Conservation (phyloP, 2,113 vertebrate species). For the Hippocampus abdominalis region DNA sequence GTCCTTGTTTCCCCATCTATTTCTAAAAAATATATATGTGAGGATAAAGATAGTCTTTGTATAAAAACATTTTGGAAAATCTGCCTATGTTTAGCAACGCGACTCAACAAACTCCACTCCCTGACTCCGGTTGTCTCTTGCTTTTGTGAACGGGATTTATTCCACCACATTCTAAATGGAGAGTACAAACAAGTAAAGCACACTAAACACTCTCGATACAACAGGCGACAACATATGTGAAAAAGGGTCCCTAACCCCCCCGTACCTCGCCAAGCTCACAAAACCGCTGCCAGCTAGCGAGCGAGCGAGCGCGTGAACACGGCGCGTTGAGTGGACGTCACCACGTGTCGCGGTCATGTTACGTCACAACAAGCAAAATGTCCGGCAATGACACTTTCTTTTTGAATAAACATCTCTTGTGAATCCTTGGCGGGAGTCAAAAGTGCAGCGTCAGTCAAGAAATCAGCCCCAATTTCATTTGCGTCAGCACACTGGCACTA, state of each 20-base stretch:
- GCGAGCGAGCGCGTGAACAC: no score
- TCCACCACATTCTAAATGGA: background rate
- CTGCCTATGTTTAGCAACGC: no score
- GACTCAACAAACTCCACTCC: background rate
- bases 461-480: background rate
- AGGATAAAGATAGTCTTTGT: no score
- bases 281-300: no score
- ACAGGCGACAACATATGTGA: background rate
- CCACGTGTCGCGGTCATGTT: no score
- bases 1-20: no score
- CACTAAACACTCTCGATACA: background rate
- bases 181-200: background rate
- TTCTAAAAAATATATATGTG: no score
- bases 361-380: background rate
- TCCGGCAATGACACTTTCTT: no score
- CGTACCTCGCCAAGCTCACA: background rate
- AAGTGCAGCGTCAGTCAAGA: background rate
- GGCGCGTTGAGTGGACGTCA: background rate
- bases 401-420: background rate
- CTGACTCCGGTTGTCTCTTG: background rate
- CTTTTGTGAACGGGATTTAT: background rate
- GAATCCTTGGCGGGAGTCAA: background rate
- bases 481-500: background rate
- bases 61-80: no score
- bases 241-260: background rate